Conservation (phyloP, 2,797 vertebrate genomes). For the Arnoldichthys spilopterus region DNA sequence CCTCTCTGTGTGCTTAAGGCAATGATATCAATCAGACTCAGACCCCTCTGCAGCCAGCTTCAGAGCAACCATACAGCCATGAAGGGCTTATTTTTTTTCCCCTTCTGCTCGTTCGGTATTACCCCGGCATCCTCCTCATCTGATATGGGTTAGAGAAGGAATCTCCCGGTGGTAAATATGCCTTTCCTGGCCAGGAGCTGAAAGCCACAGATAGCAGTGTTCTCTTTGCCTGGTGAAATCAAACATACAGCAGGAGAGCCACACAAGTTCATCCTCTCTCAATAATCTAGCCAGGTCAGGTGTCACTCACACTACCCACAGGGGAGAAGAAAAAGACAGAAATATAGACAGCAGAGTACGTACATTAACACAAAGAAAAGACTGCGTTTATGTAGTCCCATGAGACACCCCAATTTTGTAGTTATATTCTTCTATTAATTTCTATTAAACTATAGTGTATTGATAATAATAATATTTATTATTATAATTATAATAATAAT, state of each 20-base stretch:
- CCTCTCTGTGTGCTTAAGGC: conserved; percentile 66
- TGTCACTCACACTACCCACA: conserved; percentile 34
- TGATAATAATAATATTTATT: too few species aligned
- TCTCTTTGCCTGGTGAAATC: conserved; percentile 46
- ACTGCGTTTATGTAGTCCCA: background rate
- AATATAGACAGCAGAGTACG: conserved; percentile 22
- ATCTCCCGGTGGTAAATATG: conserved; percentile 52
- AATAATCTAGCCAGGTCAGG: conserved; percentile 49
- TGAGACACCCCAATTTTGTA: background rate
- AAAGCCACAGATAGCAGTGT: conserved; percentile 45
- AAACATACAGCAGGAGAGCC: conserved; percentile 46
- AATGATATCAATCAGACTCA: conserved; percentile 67
- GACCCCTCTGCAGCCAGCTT: conserved; percentile 53
- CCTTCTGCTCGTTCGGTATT: conserved; percentile 64
- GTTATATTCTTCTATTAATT: too few species aligned
- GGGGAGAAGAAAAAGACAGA: conserved; percentile 5
- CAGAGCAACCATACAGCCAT: conserved; percentile 41
- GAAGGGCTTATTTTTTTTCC: conserved; percentile 62
- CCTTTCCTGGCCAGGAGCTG: conserved; percentile 43
- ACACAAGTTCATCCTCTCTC: conserved; percentile 47
- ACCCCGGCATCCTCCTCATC: conserved; percentile 44
- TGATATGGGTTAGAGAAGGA: conserved; percentile 47
- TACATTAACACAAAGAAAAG: conserved; percentile 21
- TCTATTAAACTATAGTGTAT: too few species aligned
- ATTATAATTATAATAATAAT: too few species aligned